Percentiles rank a stretch among this genome's conserved stretches.
phyloP scores from a whole-genome alignment of 1,140 invertebrate species.

The Dreissena polymorpha region DNA sequence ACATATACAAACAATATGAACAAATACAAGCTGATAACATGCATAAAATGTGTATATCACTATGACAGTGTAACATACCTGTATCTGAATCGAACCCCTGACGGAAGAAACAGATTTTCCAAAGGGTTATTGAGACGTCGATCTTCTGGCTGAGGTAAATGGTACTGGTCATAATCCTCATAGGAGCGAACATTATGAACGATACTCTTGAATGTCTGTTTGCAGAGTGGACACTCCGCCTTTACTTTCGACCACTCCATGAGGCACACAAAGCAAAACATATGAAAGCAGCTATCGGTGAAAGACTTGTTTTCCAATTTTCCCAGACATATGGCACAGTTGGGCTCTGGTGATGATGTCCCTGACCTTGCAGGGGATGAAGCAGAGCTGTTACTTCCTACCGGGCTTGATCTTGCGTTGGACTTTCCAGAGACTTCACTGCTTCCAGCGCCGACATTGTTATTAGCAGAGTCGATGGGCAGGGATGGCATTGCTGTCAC shows the following conservation, averaged over 20 bases:
- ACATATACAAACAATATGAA: too few relatives aligned
- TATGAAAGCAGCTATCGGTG: slow-evolving; percentile 94
- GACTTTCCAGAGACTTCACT: too few relatives aligned
- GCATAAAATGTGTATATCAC: too few relatives aligned
- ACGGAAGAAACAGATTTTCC: neutral
- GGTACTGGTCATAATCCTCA: slow-evolving; percentile 93
- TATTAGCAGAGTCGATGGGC: too few relatives aligned
- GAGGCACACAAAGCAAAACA: slow-evolving; percentile 96
- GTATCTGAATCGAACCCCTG: slow-evolving; percentile 38
- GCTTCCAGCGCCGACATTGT: too few relatives aligned
- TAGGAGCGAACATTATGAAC: slow-evolving; percentile 94
- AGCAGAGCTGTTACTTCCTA: neutral
- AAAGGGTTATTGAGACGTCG: neutral
- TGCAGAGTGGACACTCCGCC: slow-evolving; percentile 96
- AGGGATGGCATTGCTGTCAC: too few relatives aligned
- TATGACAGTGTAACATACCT: slow-evolving; percentile 20
- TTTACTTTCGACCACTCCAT: slow-evolving; percentile 97
- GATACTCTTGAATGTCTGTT: slow-evolving; percentile 93
- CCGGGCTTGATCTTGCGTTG: too few relatives aligned
- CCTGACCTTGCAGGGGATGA: slow-evolving; percentile 7
- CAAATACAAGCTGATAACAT: too few relatives aligned
- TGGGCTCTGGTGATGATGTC: slow-evolving; percentile 75
- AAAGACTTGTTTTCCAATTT: slow-evolving; percentile 93
- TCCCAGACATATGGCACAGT: slow-evolving; percentile 94
- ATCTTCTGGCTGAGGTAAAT: slow-evolving; percentile 79